Conservation (phyloP, 2,888 invertebrate species). For the Amphipoea oculea region DNA sequence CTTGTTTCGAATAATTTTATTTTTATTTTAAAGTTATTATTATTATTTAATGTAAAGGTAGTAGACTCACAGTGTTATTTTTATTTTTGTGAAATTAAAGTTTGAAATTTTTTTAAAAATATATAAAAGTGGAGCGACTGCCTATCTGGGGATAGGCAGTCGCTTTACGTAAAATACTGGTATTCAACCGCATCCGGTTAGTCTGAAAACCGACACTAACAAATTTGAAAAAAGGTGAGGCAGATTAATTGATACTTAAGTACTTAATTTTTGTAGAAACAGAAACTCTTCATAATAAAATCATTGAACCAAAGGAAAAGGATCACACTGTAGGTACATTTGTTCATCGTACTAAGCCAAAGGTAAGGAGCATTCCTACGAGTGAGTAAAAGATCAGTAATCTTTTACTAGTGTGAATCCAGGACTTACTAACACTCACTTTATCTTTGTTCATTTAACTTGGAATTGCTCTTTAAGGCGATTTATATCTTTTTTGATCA, state of each 20-base stretch:
- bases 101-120: neutral
- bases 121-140: neutral
- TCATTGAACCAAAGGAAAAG: neutral
- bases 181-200: neutral
- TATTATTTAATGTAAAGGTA: neutral
- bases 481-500: neutral
- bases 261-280: neutral
- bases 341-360: slow-evolving; percentile 36
- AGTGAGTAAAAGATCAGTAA: slow-evolving; percentile 62
- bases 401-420: slow-evolving; percentile 62
- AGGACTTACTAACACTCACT: slow-evolving; percentile 27
- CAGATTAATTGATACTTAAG: neutral
- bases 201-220: neutral
- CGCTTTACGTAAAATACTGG: neutral
- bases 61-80: neutral
- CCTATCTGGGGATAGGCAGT: too few relatives aligned
- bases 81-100: too few relatives aligned
- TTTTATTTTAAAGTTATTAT: neutral
- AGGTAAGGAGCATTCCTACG: slow-evolving; percentile 42
- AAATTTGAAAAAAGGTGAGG: neutral
- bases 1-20: neutral
- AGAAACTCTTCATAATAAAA: neutral
- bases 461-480: slow-evolving; percentile 4
- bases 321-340: slow-evolving; percentile 46
- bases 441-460: slow-evolving; percentile 37